These are phyloP conservation scores for Bilobella aurantiaca DNA, from an alignment of 1,140 invertebrate species.

Conservation along the genomic window DNA sequence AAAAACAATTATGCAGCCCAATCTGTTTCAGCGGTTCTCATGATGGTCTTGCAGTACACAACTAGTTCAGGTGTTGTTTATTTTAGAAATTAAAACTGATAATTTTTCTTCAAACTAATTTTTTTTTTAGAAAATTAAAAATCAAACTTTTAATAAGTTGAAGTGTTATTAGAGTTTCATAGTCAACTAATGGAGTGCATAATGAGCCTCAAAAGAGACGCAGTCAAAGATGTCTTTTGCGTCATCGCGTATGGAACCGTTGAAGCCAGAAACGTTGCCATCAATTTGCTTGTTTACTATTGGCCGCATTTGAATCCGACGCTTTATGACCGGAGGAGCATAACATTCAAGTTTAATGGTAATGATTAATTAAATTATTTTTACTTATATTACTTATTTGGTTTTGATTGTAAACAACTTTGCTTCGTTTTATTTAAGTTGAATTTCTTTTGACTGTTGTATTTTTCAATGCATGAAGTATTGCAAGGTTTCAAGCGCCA, in stretches of 20 bases:
- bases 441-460: no score
- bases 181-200: conserved; percentile 88
- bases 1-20: conserved; percentile 75
- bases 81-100: conserved; percentile 25
- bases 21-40: conserved; percentile 87
- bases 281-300: conserved; percentile 95
- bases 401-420: no score
- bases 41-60: conserved; percentile 95
- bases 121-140: conserved; percentile 29
- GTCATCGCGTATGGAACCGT: conserved; percentile 95
- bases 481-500: no score
- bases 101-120: neutral
- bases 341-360: conserved; percentile 84
- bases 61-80: conserved; percentile 74
- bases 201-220: conserved; percentile 78
- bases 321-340: conserved; percentile 75
- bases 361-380: conserved; percentile 11
- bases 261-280: conserved; percentile 77
- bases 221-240: conserved; percentile 85
- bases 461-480: no score
- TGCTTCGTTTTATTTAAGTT: no score
- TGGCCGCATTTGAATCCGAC: conserved; percentile 97
- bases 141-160: neutral
- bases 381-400: no score
- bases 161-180: conserved; percentile 61